A percentile compares a stretch with the other conserved stretches of the same genome.
Evolutionary conservation across 2,113 vertebrate genomes (phyloP).

Genomic region (Pygoscelis adeliae): DNA sequence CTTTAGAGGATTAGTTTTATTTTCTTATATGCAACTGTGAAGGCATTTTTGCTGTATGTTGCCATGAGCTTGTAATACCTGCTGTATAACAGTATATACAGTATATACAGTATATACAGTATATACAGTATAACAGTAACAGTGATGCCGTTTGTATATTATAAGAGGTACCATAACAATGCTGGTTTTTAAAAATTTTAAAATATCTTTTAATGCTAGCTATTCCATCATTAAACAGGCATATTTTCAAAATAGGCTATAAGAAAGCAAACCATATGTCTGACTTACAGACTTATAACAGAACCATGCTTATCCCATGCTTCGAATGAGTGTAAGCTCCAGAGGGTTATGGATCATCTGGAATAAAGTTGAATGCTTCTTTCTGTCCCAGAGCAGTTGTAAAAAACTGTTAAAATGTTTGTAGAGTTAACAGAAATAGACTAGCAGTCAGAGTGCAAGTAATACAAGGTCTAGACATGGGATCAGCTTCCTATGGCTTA

Average conservation of each 20-base stretch:
- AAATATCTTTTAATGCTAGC: neutral
- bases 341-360: neutral
- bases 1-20: neutral
- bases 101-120: too few relatives aligned
- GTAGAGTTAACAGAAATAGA: neutral
- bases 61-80: neutral
- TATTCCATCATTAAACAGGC: neutral
- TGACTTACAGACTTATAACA: neutral
- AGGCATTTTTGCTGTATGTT: neutral
- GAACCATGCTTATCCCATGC: neutral
- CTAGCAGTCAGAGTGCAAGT: neutral
- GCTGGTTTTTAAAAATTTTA: neutral
- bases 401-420: neutral
- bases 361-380: neutral
- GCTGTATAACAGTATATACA: neutral
- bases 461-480: neutral
- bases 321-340: neutral
- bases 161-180: neutral
- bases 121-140: neutral
- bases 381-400: neutral
- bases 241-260: neutral
- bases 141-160: neutral
- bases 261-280: neutral
- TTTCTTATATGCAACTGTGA: neutral
- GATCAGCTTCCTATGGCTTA: neutral